Evolutionary conservation across 2,888 invertebrate species (phyloP), one percentile per base, ranked within the genome.

Genomic region (Nomada hirtipes): DNA sequence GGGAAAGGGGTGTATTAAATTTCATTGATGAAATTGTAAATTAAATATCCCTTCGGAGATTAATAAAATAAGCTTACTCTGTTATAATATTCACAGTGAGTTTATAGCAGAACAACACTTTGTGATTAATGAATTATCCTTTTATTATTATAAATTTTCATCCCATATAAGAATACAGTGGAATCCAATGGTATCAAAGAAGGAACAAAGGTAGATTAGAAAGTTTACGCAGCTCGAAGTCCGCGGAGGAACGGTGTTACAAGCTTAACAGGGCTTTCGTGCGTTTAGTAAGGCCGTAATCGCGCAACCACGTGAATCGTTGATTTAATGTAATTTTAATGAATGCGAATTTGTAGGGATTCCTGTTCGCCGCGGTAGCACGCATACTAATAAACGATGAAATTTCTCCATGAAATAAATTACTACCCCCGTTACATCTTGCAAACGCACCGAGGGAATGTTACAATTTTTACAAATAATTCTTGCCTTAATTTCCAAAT

Each of bases 261-360:
- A 63, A 72, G 79, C 78, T 80, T 78, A 80, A 42, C 52, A 4
- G 57, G 57, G 78, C 57, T 78, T 68, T 57, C 47, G 72, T 9
- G 61, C 72, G 72, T 80, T 80, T 80, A 78, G 78, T 63, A 63
- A 68, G 63, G 50, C 29, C 52, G 78, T 78, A 78, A 78, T 80
- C 72, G 72, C 52, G 15, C 44, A 57, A 42, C 61, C 61, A 42
- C 72, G 44, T 15, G 68, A 70, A 76, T 76, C 79, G 76, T 68
- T 63, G 79, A 79, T 78, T 68, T 72, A 78, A 80, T 80, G 78
- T 59, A 78, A 80, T 80, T 78, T 80, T 80, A 80, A 80, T 78
- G 79, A 72, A 80, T 57, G 67, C 57, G 68, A 78, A 80, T 80
- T 79, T 78, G 67, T 68, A 55, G 44, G 67, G 80, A 72, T 80